Evolutionary conservation across 1,140 invertebrate species (phyloP), one percentile per base, ranked within the genome.

Genomic region (Ostrea edulis): DNA sequence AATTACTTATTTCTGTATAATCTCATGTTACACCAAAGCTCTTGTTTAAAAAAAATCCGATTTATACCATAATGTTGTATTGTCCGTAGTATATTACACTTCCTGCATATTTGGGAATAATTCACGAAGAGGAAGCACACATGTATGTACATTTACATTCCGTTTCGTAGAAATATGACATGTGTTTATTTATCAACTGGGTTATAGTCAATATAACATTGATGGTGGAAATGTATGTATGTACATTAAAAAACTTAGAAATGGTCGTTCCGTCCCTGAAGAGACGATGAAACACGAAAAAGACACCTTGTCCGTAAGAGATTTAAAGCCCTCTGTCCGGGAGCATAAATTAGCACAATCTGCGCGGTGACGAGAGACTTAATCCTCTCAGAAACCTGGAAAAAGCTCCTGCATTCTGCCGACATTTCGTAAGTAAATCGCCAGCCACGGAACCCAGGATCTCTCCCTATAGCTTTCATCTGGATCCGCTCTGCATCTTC

Each of bases 351-450:
- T 93, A 91, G 65, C 92, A 92, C 25, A 94, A 94, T 81, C 92
- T 93, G 22, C 93, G 94, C 90, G 58, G 25, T 87, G 5, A 92
- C 90, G 35, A 92, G 93, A 86, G 83, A 91, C 11, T 93, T 94
- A 91, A 90, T 91, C 2, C 89, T 94, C 2, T 93, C 93, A 22
- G 91, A 91, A 55, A 87, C 92, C 29, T 94, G 93, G 93, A 84
- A 89, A 58, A 53, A 90, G 11, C 87, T 93, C 14, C 85, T 94
- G 12, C 90, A 90, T 25, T 62, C 86, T 5, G 94, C 93, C 17
- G 85, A 93, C 71, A 93, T 94, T 35, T 88, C 93, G 93, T 94
- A 92, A 94, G 93, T 91, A 77, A 25, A 22, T 77, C 25, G 14
- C 29, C 55, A n/a, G 1, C 55, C 20, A n/a, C 0, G 55, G 55